Evolutionary conservation across 2,797 vertebrate species (phyloP), one percentile per base, ranked within the genome.

Genomic region (Scolopax rusticola): DNA sequence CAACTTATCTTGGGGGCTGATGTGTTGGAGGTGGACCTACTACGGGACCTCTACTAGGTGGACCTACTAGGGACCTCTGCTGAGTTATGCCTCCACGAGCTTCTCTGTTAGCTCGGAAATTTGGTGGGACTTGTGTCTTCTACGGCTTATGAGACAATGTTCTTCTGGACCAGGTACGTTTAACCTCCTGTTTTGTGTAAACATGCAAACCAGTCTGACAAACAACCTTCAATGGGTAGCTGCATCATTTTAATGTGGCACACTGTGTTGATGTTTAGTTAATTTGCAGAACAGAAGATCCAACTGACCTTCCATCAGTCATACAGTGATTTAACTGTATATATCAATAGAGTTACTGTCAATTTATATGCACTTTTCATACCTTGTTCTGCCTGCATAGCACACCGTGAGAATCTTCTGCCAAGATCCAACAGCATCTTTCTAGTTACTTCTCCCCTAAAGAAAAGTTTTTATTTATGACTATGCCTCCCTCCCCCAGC

Each of bases 381-480:
- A 2, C 7, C 30, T 63, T 3, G 21, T 45, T 63, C 63, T 32
- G 9, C 36, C 82, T 20, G 71, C 16, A 5, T 92, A 95, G 79
- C 87, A 75, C 21, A 4, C 23, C 0, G 36, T 4, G 85, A 63
- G 74, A 24, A 89, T 90, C 81, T 32, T 91, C 12, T 84, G 90
- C 68, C 5, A 36, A 36, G 17, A 84, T 53, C 56, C 94, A 79
- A 15, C 68, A 91, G 54, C 83, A 11, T 96, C 77, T 80, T 45
- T 76, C 85, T 27, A 15, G 89, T 20, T 88, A 7, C 87, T 91
- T 97, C 95, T 96, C 70, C 83, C 87, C 77, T 95, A 56, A 78
- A 91, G 93, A 94, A 84, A 96, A 97, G 89, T 96, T 97, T 97
- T 96, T 96, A 94, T 97, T 97, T 95, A 57, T 95, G 93, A 6